Evolutionary conservation across 2,797 vertebrate genomes (phyloP).

Genomic region (Percopsis omiscomaycus): DNA sequence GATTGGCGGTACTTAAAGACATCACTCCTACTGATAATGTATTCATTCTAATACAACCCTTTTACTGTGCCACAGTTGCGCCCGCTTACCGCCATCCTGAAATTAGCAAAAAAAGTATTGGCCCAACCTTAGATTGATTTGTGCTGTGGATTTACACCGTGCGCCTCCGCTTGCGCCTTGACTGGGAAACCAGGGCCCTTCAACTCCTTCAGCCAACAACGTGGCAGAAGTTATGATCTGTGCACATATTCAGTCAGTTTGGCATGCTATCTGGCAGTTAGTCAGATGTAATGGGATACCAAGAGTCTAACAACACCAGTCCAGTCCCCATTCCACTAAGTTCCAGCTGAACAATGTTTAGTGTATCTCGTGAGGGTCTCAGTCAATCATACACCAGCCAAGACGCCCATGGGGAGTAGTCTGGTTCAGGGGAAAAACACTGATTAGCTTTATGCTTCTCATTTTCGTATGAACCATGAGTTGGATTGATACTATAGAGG

Average conservation of each 20-base stretch:
- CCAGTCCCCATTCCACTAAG: slow-evolving; percentile 19
- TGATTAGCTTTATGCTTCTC: slow-evolving; percentile 14
- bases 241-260: slow-evolving; percentile 30
- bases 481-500: too few species aligned
- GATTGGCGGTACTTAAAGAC: too few species aligned
- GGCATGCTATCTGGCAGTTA: slow-evolving; percentile 33
- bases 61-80: too few species aligned
- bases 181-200: too few species aligned
- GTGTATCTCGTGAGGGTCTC: slow-evolving; percentile 45
- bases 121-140: too few species aligned
- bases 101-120: too few species aligned
- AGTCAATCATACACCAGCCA: slow-evolving; percentile 42
- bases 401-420: slow-evolving; percentile 54
- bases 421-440: slow-evolving; percentile 8
- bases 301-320: slow-evolving; percentile 32
- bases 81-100: too few species aligned
- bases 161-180: too few species aligned
- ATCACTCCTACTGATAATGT: too few species aligned
- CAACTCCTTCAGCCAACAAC: not conserved
- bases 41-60: too few species aligned
- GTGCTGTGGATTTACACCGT: too few species aligned
- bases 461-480: slow-evolving; percentile 12
- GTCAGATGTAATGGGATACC: slow-evolving; percentile 54
- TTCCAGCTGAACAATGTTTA: slow-evolving; percentile 39
- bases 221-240: slow-evolving; percentile 29